Evolutionary conservation across 2,888 invertebrate species (phyloP).

Genomic region (Bombyx huttoni): DNA sequence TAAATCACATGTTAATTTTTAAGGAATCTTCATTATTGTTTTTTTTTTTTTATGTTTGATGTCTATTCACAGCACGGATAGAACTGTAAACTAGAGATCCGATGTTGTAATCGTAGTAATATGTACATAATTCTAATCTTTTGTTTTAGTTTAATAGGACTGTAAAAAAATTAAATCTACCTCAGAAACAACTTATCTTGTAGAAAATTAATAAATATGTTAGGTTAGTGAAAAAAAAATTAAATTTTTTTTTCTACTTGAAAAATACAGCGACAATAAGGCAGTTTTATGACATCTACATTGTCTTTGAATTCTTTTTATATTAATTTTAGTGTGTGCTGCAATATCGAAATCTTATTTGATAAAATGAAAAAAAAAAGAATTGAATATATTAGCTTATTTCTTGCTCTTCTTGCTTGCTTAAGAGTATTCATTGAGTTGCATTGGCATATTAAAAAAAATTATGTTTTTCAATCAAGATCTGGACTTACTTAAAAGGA

Average conservation of each 20-base stretch:
- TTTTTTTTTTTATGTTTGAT: slow-evolving; percentile 31
- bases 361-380: slow-evolving; percentile 22
- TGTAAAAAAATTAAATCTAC: slow-evolving; percentile 71
- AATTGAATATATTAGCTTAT: slow-evolving; percentile 6
- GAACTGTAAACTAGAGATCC: slow-evolving; percentile 36
- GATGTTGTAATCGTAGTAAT: slow-evolving; percentile 44
- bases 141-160: slow-evolving; percentile 65
- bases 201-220: slow-evolving; percentile 58
- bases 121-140: slow-evolving; percentile 66
- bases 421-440: slow-evolving; percentile 26
- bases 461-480: no score
- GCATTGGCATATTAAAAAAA: not conserved
- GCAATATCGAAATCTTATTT: slow-evolving; percentile 51
- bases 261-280: slow-evolving; percentile 39
- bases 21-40: slow-evolving; percentile 8
- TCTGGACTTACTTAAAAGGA: no score
- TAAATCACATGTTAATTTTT: not conserved
- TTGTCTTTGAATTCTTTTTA: slow-evolving; percentile 33
- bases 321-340: slow-evolving; percentile 47
- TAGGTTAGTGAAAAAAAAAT: slow-evolving; percentile 56
- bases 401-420: slow-evolving; percentile 29
- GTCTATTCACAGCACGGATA: slow-evolving; percentile 38
- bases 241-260: slow-evolving; percentile 40
- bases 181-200: slow-evolving; percentile 66
- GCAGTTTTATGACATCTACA: slow-evolving; percentile 27